These are phyloP conservation scores for Axinella damicornis DNA, from an alignment of 37 sponge, comb jelly and placozoan species.

Conservation along the genomic window DNA sequence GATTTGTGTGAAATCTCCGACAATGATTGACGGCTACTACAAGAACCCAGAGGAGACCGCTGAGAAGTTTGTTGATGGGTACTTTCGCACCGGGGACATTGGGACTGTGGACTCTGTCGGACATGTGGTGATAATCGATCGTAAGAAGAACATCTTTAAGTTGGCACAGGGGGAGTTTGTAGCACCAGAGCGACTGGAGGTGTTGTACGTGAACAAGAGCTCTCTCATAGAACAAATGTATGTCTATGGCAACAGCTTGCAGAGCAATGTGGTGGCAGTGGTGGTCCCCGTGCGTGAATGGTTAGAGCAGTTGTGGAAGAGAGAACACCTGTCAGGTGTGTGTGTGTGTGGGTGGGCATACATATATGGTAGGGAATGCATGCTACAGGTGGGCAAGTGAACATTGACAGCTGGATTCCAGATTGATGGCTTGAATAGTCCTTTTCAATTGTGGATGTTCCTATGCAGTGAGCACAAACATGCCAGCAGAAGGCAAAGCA, in stretches of 20 bases:
- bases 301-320: background rate
- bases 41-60: slow-evolving; percentile 61
- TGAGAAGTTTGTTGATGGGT: slow-evolving; percentile 74
- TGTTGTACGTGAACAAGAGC: slow-evolving; percentile 35
- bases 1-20: slow-evolving; percentile 58
- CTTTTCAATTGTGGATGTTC: too few species aligned
- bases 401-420: too few species aligned
- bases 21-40: slow-evolving; percentile 66
- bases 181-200: slow-evolving; percentile 62
- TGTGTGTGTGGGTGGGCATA: too few species aligned
- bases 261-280: slow-evolving; percentile 56
- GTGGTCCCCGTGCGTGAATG: slow-evolving; percentile 45
- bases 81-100: slow-evolving; percentile 76
- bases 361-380: too few species aligned
- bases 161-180: slow-evolving; percentile 80
- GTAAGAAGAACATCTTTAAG: slow-evolving; percentile 78
- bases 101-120: slow-evolving; percentile 34
- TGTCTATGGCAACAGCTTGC: slow-evolving; percentile 47
- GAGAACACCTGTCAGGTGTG: too few species aligned
- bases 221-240: slow-evolving; percentile 56
- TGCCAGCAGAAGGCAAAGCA: too few species aligned
- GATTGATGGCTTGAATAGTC: too few species aligned
- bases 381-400: too few species aligned
- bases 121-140: slow-evolving; percentile 25
- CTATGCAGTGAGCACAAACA: too few species aligned